A percentile compares a stretch with the other conserved stretches of the same genome.
Conservation (phyloP, 1,140 invertebrate genomes). For the Elysia chlorotica region DNA sequence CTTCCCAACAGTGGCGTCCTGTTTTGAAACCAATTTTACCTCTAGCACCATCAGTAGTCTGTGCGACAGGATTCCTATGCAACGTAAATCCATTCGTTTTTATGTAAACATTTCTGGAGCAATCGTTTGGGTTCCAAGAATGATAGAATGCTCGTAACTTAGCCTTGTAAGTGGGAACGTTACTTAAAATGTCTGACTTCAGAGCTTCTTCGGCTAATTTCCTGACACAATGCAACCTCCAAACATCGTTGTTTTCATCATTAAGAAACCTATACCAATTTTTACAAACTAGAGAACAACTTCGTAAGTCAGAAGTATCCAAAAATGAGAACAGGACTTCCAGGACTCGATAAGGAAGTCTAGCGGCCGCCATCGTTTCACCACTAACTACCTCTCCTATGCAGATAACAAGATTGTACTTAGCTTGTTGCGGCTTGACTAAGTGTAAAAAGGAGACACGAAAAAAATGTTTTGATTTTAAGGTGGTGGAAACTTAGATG, state of each 20-base stretch:
- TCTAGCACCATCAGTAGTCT: conserved; percentile 95
- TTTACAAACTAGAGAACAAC: conserved; percentile 91
- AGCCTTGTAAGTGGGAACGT: conserved; percentile 88
- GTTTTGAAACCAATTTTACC: conserved; percentile 91
- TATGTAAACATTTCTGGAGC: conserved; percentile 94
- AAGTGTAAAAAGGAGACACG: too few species aligned
- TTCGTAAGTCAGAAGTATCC: conserved; percentile 81
- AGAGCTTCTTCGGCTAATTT: conserved; percentile 89
- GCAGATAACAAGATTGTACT: too few species aligned
- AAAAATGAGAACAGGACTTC: conserved; percentile 95
- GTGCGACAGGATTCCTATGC: conserved; percentile 96
- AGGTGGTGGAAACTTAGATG: too few species aligned
- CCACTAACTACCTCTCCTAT: too few species aligned
- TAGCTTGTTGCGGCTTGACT: too few species aligned
- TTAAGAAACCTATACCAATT: conserved; percentile 89
- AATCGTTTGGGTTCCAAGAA: conserved; percentile 97
- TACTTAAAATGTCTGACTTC: conserved; percentile 89
- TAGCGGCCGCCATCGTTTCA: conserved; percentile 50
- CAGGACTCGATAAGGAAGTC: conserved; percentile 78
- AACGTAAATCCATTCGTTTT: conserved; percentile 97
- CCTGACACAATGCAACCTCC: conserved; percentile 87
- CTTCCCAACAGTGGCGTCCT: conserved; percentile 97
- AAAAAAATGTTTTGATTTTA: too few species aligned
- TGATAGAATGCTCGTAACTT: conserved; percentile 94
- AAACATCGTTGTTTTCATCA: conserved; percentile 95